Evolutionary conservation across 2,113 vertebrate species (phyloP).

Genomic region (Corythornis madagascariensis): DNA sequence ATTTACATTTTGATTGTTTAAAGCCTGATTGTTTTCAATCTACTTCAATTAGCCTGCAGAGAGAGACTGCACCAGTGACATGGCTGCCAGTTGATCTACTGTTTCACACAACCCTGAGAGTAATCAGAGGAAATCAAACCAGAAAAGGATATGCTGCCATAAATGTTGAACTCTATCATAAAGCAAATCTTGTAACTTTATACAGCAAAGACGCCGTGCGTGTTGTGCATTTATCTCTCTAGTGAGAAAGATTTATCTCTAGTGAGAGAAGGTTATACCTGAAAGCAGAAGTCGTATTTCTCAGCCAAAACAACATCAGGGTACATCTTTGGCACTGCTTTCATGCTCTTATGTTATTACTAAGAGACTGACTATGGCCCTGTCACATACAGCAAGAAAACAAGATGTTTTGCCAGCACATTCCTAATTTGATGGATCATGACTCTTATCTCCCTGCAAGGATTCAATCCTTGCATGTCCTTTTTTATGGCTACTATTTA

Average conservation of each 20-base stretch:
- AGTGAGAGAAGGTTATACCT: not conserved
- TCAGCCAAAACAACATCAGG: not conserved
- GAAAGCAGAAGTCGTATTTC: not conserved
- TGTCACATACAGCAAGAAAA: constrained; percentile 1
- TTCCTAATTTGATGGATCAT: not conserved
- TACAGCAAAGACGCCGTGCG: not conserved
- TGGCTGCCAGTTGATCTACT: not conserved
- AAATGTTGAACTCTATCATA: not conserved
- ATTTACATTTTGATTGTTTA: not conserved
- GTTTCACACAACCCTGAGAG: not conserved
- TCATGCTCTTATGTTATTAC: not conserved
- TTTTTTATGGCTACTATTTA: constrained; percentile 5
- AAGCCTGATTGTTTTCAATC: not conserved
- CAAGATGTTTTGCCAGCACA: constrained; percentile 14
- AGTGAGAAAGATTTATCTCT: not conserved
- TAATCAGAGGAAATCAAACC: not conserved
- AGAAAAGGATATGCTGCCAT: not conserved
- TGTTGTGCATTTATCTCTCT: not conserved
- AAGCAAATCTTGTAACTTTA: not conserved
- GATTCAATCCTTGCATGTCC: not conserved
- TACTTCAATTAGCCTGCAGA: not conserved
- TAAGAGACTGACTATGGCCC: not conserved
- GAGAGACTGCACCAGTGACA: not conserved
- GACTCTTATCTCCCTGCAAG: not conserved
- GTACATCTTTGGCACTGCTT: not conserved